A percentile compares a stretch with the other conserved stretches of the same genome.
phyloP scores from a whole-genome alignment of 2,113 vertebrate species.

The Ovis canadensis region DNA sequence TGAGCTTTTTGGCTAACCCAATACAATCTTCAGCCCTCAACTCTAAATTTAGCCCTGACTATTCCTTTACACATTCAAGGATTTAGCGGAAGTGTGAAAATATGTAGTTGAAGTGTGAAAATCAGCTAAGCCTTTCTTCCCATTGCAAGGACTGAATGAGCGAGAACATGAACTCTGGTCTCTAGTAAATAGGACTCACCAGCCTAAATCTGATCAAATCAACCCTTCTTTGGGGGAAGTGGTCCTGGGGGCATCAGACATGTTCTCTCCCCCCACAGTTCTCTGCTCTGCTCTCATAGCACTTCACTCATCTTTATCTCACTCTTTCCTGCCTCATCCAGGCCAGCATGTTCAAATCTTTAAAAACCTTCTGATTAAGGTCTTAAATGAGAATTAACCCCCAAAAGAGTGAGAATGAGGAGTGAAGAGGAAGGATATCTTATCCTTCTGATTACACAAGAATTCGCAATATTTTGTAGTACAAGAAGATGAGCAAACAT shows the following conservation, averaged over 20 bases:
- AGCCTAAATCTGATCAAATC: background rate
- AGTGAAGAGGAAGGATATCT: background rate
- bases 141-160: background rate
- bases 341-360: background rate
- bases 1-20: background rate
- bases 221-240: background rate
- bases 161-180: background rate
- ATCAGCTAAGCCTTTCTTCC: background rate
- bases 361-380: background rate
- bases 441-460: background rate
- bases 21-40: background rate
- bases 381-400: background rate
- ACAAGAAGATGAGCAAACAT: background rate
- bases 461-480: background rate
- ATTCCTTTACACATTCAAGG: background rate
- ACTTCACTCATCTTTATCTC: background rate
- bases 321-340: background rate
- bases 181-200: background rate
- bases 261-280: background rate
- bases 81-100: background rate
- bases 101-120: background rate
- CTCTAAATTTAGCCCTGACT: background rate
- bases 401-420: background rate
- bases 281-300: background rate
- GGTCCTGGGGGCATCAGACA: background rate